phyloP scores from a whole-genome alignment of 2,113 vertebrate species.

The Pitta sordida region DNA sequence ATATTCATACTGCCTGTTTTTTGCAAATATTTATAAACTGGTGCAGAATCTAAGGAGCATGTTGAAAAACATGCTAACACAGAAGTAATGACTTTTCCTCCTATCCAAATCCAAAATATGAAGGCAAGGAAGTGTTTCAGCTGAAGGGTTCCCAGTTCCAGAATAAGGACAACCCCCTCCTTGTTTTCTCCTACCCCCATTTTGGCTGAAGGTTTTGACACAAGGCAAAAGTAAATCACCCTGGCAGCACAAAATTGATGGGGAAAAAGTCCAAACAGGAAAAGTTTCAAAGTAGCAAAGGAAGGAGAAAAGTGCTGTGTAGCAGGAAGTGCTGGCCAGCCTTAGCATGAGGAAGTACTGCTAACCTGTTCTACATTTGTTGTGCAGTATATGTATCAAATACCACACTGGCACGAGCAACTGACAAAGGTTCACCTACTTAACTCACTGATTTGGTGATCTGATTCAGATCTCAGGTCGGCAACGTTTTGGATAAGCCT shows the following conservation, averaged over 20 bases:
- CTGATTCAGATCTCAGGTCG: background rate
- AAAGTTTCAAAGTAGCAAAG: background rate
- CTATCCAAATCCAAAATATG: background rate
- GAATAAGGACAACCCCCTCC: background rate
- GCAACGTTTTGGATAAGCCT: background rate
- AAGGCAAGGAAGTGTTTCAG: background rate
- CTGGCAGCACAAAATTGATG: background rate
- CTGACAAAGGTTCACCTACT: background rate
- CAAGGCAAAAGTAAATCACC: background rate
- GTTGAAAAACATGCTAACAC: background rate
- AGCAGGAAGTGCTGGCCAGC: background rate
- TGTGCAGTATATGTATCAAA: background rate
- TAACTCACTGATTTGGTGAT: background rate
- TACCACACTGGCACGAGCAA: background rate
- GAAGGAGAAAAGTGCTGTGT: background rate
- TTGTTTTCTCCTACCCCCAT: background rate
- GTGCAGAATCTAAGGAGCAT: background rate
- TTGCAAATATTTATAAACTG: background rate
- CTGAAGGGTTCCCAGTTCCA: conserved; percentile 13
- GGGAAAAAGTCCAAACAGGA: background rate
- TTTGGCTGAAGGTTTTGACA: background rate
- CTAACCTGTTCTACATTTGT: background rate
- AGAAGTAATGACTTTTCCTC: background rate
- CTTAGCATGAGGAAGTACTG: background rate
- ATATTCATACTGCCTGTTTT: background rate